Base-by-base conservation (phyloP, 2,888 invertebrate genomes). In the Lycophotia porphyrea region DNA sequence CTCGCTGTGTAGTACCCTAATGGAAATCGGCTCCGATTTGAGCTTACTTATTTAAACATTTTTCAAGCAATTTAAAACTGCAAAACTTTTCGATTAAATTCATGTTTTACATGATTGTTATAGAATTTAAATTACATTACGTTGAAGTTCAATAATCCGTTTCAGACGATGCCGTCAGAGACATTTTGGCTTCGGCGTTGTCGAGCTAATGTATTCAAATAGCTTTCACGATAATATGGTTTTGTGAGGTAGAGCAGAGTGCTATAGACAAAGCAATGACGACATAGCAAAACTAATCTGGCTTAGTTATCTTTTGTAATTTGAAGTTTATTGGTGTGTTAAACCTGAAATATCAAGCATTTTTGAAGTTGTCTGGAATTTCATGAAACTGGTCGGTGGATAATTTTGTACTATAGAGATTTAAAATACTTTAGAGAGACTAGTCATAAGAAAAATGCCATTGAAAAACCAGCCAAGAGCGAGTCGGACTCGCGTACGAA, bases 171-270 rank as follows among this genome's bases (percentile, higher is more conserved):
- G 63, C 0, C 21, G 36, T 64, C 27, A 47, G 39, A 31, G 61
- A 80, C 44, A 61, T 75, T 82, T 64, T 44, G 64, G 36, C 77
- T 44, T 71, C 44, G 31, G 55, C 49, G 21, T 49, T 60, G 39
- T 66, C 66, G 66, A 70, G 63, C 52, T 66, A 81, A 70, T 66
- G 58, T 71, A 82, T 71, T 77, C 70, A 81, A 81, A 80, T 58
- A 81, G 52, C 27, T 81, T 70, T 72, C 58, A 73, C 36, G 58
- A 42, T 69, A 65, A 39, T 65, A 65, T 42, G 18, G 15, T 66
- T 67, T 64, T 11, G 24, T 55, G 49, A 73, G 36, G 42, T 72
- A 65, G n/a, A 58, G 42, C 63, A 42, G 44, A 68, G 7, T 31
- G 15, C 31, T 44, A 36, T 31, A 61, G 27, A 67, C 66, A 34